Conservation (phyloP, 2,888 invertebrate genomes). For the Apodemia duryi region DNA sequence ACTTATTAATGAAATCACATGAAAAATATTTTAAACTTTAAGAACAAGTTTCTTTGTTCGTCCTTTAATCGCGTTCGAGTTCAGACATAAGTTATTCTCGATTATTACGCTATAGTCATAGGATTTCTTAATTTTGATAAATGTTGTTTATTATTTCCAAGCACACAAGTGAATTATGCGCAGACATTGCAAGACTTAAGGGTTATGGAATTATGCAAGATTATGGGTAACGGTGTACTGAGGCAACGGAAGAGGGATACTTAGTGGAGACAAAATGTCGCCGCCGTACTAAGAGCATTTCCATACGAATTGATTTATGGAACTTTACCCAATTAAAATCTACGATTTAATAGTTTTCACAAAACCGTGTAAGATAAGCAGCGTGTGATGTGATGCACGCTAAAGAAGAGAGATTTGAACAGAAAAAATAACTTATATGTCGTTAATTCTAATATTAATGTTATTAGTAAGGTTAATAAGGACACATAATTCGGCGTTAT, state of each 20-base stretch:
- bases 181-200: neutral
- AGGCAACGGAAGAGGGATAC: conserved; percentile 10
- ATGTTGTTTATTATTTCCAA: neutral
- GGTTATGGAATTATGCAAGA: conserved; percentile 15
- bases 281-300: conserved; percentile 35
- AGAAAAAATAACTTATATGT: too few species aligned
- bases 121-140: neutral
- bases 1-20: too few species aligned
- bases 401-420: too few species aligned
- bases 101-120: neutral
- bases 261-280: conserved; percentile 57
- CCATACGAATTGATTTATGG: conserved; percentile 13
- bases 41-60: too few species aligned
- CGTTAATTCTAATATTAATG: too few species aligned
- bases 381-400: too few species aligned
- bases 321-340: neutral
- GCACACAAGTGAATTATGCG: conserved; percentile 5
- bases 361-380: too few species aligned
- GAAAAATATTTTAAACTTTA: neutral
- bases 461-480: too few species aligned
- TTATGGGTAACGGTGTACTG: conserved; percentile 18
- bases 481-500: too few species aligned
- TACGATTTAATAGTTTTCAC: neutral
- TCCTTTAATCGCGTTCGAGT: neutral
- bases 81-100: neutral